These are phyloP conservation scores for Anoplopoma fimbria DNA, from an alignment of 2,113 vertebrate species.

Conservation along the genomic window DNA sequence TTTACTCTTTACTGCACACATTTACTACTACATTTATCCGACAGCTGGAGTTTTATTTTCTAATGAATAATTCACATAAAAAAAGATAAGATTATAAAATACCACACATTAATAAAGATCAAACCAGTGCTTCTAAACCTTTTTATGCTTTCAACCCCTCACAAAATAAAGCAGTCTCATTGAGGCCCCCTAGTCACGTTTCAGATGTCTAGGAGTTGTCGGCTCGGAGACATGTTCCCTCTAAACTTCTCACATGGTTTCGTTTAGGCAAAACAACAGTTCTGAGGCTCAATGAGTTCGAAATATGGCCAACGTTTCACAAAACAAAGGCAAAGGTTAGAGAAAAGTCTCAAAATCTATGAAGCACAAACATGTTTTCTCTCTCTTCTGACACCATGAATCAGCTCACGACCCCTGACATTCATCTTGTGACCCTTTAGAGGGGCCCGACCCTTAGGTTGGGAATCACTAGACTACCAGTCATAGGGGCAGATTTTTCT, in stretches of 20 bases:
- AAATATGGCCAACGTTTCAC: neutral
- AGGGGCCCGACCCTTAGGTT: neutral
- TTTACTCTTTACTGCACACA: neutral
- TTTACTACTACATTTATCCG: neutral
- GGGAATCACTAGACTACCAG: neutral
- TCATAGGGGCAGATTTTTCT: too few species aligned
- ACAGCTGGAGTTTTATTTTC: neutral
- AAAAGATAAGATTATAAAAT: neutral
- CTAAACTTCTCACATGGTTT: neutral
- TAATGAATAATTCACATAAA: neutral
- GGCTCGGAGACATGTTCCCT: neutral
- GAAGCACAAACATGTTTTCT: neutral
- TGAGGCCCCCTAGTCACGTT: neutral
- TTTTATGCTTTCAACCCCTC: neutral
- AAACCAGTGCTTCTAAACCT: neutral
- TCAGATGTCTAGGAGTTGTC: constrained; percentile 2
- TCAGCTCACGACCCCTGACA: neutral
- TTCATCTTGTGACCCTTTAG: neutral
- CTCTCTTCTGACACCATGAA: neutral
- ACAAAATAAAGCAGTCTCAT: neutral
- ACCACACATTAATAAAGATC: neutral
- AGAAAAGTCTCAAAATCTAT: neutral
- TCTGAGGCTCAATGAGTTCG: neutral
- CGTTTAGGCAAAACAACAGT: neutral
- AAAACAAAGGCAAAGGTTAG: neutral